Percentiles rank a stretch among this genome's conserved stretches.
Evolutionary conservation across 2,113 vertebrate species (phyloP).

Genomic region (Amphiprion ocellaris): DNA sequence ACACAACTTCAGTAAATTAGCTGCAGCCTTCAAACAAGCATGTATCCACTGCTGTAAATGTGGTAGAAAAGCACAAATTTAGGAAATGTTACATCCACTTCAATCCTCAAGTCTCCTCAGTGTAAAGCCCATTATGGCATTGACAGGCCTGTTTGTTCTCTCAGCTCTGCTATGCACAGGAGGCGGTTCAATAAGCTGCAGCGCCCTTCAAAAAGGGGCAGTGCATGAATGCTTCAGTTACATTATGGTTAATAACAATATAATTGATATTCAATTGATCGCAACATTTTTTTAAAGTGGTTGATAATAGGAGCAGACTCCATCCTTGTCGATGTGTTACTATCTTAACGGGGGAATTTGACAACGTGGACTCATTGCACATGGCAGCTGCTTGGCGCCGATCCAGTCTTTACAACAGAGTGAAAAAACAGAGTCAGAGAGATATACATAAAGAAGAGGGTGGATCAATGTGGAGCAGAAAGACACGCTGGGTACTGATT

Average conservation of each 20-base stretch:
- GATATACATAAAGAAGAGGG: conserved; percentile 17
- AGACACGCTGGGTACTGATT: conserved; percentile 37
- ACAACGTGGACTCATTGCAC: conserved; percentile 40
- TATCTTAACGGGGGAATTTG: conserved; percentile 48
- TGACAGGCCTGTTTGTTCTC: conserved; percentile 17
- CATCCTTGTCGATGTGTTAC: conserved; percentile 36
- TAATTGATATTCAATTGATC: conserved; percentile 40
- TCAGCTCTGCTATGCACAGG: conserved; percentile 22
- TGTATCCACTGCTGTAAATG: neutral
- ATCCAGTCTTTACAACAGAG: conserved; percentile 48
- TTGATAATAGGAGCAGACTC: conserved; percentile 38
- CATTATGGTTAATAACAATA: conserved; percentile 15
- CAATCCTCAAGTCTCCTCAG: neutral
- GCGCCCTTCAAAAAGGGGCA: neutral
- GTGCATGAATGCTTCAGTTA: conserved; percentile 11
- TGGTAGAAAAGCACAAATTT: neutral
- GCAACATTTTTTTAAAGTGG: conserved; percentile 15
- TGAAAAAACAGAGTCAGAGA: conserved; percentile 23
- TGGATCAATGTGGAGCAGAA: conserved; percentile 40
- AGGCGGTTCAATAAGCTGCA: conserved; percentile 26
- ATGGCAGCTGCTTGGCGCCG: conserved; percentile 28
- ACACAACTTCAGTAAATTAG: neutral
- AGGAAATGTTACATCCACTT: conserved; percentile 14
- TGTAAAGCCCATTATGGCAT: conserved; percentile 21
- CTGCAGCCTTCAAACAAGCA: neutral